Base-by-base conservation (phyloP, 2,113 vertebrate genomes). In the Sphaerodactylus townsendi region DNA sequence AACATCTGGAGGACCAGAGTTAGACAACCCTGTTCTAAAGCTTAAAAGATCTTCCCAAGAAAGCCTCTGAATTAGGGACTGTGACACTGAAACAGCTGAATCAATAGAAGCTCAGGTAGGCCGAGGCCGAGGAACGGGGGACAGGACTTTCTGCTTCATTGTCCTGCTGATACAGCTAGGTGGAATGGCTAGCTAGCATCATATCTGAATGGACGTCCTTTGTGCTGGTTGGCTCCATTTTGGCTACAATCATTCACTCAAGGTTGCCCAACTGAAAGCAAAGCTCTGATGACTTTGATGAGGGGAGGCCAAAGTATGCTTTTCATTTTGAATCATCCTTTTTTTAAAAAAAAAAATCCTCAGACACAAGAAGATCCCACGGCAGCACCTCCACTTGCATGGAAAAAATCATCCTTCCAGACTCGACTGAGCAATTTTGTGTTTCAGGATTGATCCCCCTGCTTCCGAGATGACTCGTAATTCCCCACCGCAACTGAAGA, bases 371-470 rank as follows among this genome's bases (percentile, higher is more conserved):
- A 7, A n/a, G 30, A 76, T 48, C 48, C n/a, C 35, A 46, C 21
- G 41, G 30, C 23, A 17, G 64, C 10, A 8, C 14, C 28, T 33
- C 33, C 17, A 8, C 10, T 79, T 46, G 19, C 53, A 39, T 66
- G 77, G 35, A 65, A 74, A 44, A 39, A 23, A 73, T n/a, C 28
- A 21, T 44, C 28, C 41, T 62, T 11, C 65, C 79, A 56, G 73
- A 56, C 53, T 69, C 62, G 48, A 10, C 7, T 81, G 72, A 69
- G 53, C 85, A 86, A 77, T 71, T 86, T 77, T 37, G 14, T 53
- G 39, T 81, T n/a, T 30, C 48, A 69, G 64, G 37, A 59, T 35
- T 69, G 48, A 76, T 86, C 65, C 66, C 37, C 48, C 9, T 70
- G 13, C 48, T 77, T 81, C 23, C 35, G 35, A 9, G 53, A 4